Base-by-base conservation (phyloP, 92 coral and sea anemone species). In the Anthopleura xanthogrammica region DNA sequence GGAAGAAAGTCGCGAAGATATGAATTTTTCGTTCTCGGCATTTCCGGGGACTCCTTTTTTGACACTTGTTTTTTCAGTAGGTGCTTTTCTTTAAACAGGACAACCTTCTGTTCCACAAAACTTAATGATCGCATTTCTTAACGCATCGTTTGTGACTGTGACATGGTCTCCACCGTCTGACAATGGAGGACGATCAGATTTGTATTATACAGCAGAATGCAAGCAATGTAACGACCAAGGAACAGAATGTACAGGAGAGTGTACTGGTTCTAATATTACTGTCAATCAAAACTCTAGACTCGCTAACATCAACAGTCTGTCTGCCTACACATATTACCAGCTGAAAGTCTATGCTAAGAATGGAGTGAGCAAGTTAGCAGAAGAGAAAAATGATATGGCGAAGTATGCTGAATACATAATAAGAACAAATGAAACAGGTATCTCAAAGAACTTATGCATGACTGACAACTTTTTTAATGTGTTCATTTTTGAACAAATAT, bases 41-140 rank as follows among this genome's bases (percentile, higher is more conserved):
- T 29, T 29, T 29, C 36, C 36, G 36, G 36, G 36, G 36, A 29
- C 36, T 29, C 36, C 36, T 29, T 29, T 29, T 29, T 29, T 29
- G 36, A 29, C 36, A 29, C 36, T 29, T 29, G 36, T 29, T 29
- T 29, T 29, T 29, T 29, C 36, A 29, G 36, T 29, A 29, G 36
- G 36, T 20, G 3, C 24, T 19, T n/a, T 64, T 64, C 72, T 20
- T 64, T 11, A 0, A 0, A 19, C 58, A 90, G 97, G 85, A 13
- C 86, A 77, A 13, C 97, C 97, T 16, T 86, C 97, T 20, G 80
- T 50, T 7, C 97, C 97, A 29, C 79, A 76, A 50, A 68, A 86
- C 70, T 55, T 88, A 17, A 43, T 52, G 20, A 65, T 40, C 22
- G 14, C 82, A 3, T 78, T 60, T 55, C 17, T 50, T 16, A 88